Percentiles rank a stretch among this genome's conserved stretches.
Evolutionary conservation across 2,113 vertebrate species (phyloP).

Genomic region (Embiotoca jacksoni): DNA sequence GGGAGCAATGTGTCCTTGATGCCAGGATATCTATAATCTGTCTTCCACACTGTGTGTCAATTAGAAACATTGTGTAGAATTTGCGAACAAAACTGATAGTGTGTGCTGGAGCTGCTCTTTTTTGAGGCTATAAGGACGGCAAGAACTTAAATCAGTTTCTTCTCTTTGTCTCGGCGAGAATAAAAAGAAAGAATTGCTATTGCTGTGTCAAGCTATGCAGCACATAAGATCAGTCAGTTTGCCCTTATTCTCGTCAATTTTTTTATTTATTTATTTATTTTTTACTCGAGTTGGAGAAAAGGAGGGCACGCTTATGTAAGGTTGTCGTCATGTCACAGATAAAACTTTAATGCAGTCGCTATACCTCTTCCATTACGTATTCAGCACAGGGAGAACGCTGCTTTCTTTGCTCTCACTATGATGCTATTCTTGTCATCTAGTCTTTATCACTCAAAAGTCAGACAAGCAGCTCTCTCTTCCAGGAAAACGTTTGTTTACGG

Average conservation of each 20-base stretch:
- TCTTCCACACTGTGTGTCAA: slow-evolving; percentile 55
- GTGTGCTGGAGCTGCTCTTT: slow-evolving; percentile 37
- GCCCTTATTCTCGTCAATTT: slow-evolving; percentile 63
- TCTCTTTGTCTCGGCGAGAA: slow-evolving; percentile 37
- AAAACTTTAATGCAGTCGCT: slow-evolving; percentile 70
- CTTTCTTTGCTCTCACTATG: slow-evolving; percentile 25
- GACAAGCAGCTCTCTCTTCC: slow-evolving; percentile 22
- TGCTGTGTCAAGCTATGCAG: slow-evolving; percentile 50
- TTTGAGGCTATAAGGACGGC: slow-evolving; percentile 35
- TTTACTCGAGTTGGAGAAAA: slow-evolving; percentile 63
- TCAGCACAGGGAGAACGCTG: slow-evolving; percentile 51
- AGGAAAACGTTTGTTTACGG: background rate
- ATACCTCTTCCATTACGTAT: slow-evolving; percentile 65
- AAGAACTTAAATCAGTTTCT: slow-evolving; percentile 29
- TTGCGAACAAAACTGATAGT: slow-evolving; percentile 41
- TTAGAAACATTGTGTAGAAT: slow-evolving; percentile 57
- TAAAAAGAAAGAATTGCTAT: slow-evolving; percentile 19
- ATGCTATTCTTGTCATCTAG: background rate
- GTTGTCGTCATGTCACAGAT: slow-evolving; percentile 66
- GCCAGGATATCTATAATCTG: slow-evolving; percentile 75
- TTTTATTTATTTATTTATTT: slow-evolving; percentile 31
- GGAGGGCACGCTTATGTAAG: slow-evolving; percentile 77
- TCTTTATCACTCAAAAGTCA: slow-evolving; percentile 13
- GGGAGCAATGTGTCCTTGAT: slow-evolving; percentile 82
- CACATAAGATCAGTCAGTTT: slow-evolving; percentile 65